Evolutionary conservation across 1,140 invertebrate species (phyloP), one percentile per base, ranked within the genome.

Genomic region (Drosophila persimilis): DNA sequence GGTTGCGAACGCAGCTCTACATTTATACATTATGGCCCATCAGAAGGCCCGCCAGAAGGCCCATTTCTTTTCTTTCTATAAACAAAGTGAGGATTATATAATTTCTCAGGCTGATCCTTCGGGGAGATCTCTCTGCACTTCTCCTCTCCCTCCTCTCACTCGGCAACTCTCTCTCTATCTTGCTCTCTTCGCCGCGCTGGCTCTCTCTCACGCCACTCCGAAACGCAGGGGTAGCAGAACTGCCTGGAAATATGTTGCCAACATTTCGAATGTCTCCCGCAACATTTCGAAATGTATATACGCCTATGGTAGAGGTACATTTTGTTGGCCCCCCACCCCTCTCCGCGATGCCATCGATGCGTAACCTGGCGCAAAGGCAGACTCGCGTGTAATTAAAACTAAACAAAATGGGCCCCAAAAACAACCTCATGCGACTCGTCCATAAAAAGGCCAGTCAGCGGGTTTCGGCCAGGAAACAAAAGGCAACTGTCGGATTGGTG

Each of bases 381-480:
- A 56, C 62, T 80, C 73, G 80, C 80, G 80, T 84, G 81, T 84
- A 84, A 84, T 84, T 84, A 84, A 84, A 84, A 84, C 81, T 80
- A 84, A 84, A 84, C 80, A 84, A 73, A 53, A 77, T 44, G 62
- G 76, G 17, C 17, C 47, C 66, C 57, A 39, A 56, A 31, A 41
- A 41, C 22, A 35, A 17, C 41, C 35, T 20, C 24, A 3, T 51
- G 41, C 67, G 2, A 20, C 48, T 73, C 53, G 35, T 9, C 35
- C 24, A 35, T 56, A 58, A 64, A 73, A 48, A 53, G 31, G 31
- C 59, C 59, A 64, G 71, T 84, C 80, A 85, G 80, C 80, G 72
- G 51, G 79, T 83, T 84, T 55, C 29, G n/a, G 45, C 50, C 35
- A 57, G 74, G 22, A 50, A 31, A 57, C 62, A 75, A 58, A 71